These are phyloP conservation scores for Strix aluco DNA, from an alignment of 2,113 vertebrate genomes.

Conservation along the genomic window DNA sequence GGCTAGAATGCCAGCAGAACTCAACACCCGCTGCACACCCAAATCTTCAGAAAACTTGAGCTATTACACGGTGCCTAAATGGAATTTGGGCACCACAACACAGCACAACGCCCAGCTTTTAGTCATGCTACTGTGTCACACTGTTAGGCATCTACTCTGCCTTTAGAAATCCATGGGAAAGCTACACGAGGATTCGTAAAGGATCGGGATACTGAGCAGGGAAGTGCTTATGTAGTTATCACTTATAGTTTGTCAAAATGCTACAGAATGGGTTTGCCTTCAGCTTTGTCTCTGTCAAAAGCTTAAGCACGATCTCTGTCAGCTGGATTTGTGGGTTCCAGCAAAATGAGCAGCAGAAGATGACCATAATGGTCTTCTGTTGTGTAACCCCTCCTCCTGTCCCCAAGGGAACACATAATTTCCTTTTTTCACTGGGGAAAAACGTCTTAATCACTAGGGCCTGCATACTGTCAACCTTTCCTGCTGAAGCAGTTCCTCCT, in stretches of 20 bases:
- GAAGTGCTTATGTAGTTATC: neutral
- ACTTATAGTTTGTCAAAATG: neutral
- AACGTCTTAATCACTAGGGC: neutral
- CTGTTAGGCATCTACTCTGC: no score
- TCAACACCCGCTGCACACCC: neutral
- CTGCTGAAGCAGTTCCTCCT: neutral
- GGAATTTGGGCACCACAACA: neutral
- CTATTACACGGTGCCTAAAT: neutral
- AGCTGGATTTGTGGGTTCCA: neutral
- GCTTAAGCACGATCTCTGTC: neutral
- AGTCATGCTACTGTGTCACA: neutral
- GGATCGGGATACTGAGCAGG: neutral
- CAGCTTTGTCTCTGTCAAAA: neutral
- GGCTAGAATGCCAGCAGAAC: neutral
- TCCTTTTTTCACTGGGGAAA: conserved; percentile 33
- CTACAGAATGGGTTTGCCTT: neutral
- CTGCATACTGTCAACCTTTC: neutral
- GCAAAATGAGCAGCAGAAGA: neutral
- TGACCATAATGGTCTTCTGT: neutral
- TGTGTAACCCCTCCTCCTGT: neutral
- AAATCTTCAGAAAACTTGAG: neutral
- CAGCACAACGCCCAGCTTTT: neutral
- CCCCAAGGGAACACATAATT: neutral
- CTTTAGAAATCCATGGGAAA: neutral
- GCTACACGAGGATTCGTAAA: fast-evolving